These are phyloP conservation scores for Cyprichromis sp. DNA, from an alignment of 2,113 vertebrate species.

Conservation along the genomic window DNA sequence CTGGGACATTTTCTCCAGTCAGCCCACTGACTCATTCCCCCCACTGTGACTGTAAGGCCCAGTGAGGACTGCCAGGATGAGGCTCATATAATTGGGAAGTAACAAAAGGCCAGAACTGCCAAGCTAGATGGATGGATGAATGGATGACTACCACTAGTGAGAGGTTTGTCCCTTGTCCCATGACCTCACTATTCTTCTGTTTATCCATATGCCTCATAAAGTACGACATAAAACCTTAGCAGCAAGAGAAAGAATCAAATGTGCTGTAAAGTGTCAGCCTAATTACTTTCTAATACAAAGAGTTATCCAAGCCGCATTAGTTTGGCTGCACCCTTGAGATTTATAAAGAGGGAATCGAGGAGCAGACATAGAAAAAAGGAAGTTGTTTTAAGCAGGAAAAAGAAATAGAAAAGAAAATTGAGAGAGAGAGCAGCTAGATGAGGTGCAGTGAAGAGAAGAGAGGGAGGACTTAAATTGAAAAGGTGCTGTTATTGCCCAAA, in stretches of 20 bases:
- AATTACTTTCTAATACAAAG: constrained; percentile 47
- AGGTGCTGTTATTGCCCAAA: constrained; percentile 7
- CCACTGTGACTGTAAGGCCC: neutral
- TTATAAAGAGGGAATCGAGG: constrained; percentile 10
- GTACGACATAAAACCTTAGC: constrained; percentile 27
- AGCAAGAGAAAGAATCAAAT: constrained; percentile 28
- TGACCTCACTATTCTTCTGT: constrained; percentile 27
- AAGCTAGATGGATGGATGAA: constrained; percentile 6
- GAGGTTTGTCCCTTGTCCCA: constrained; percentile 29
- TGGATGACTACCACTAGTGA: constrained; percentile 32
- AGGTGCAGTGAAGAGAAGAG: neutral
- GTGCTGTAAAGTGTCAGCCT: neutral
- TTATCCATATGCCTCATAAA: constrained; percentile 49
- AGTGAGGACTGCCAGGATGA: neutral
- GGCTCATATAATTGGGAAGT: neutral
- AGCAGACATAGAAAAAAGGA: neutral
- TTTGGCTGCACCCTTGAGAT: constrained; percentile 38
- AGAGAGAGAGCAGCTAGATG: neutral
- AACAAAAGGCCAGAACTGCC: constrained; percentile 22
- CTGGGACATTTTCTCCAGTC: constrained; percentile 14
- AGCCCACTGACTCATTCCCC: constrained; percentile 45
- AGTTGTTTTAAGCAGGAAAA: constrained; percentile 12
- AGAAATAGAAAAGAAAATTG: neutral
- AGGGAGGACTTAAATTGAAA: constrained; percentile 31
- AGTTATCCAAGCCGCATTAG: constrained; percentile 35